Base-by-base conservation (phyloP, 2,888 invertebrate genomes). In the Orthosia cruda region DNA sequence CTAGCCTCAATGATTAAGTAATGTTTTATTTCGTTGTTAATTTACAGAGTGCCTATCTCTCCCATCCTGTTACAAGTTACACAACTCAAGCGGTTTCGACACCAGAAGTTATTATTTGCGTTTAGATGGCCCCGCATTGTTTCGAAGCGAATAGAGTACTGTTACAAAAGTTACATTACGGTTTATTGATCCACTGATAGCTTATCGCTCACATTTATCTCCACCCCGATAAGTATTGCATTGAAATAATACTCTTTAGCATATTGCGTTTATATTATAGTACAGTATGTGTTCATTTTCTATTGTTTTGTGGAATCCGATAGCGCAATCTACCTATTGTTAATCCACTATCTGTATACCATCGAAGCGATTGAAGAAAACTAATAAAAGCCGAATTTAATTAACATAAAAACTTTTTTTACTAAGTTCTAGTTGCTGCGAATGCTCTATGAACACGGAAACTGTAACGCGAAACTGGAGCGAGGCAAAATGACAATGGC, bases 151-250 rank as follows among this genome's bases (percentile, higher is more conserved):
- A 82, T 80, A 77, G 85, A 81, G 81, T 78, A 80, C 76, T 61
- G 69, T 78, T 80, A 89, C 92, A 89, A 92, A 91, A 92, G 92
- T 91, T 90, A 91, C 91, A 91, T 91, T 90, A 91, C 85, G 88
- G 90, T 93, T 90, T 96, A 96, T 96, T 94, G 96, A 96, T 96
- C 95, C 90, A 85, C 84, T 88, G 95, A 96, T 96, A 95, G 88
- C 89, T 92, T 96, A 96, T 96, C 96, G 91, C 87, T 71, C 87
- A 89, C 91, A 91, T 94, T 94, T 95, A 95, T 95, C 96, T 92
- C 83, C 82, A 81, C 77, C 84, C 77, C 76, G 83, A 87, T 84
- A 88, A 82, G 85, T 82, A 80, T 74, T 87, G 78, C 83, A 75
- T 77, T 80, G 67, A 71, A 89, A 86, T 81, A 79, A 83, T 80